These are phyloP conservation scores for Pentamera pediparva DNA, from an alignment of 53 echinoderm and acorn worm genomes.

Conservation along the genomic window DNA sequence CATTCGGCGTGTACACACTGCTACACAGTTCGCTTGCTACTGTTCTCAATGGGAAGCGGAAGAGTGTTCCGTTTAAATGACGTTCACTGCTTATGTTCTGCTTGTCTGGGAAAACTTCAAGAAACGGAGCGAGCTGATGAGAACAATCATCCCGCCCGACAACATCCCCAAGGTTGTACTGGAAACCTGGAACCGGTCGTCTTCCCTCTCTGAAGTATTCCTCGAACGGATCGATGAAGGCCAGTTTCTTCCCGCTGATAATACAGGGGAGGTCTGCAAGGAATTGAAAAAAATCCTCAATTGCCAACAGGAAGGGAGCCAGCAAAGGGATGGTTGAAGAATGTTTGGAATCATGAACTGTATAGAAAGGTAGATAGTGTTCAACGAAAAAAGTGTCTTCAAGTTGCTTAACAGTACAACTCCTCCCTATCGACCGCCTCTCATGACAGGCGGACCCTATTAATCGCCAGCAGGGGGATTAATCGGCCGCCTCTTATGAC, in stretches of 20 bases:
- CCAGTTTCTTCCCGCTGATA: neutral
- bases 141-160: neutral
- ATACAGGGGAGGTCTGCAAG: conserved; percentile 2
- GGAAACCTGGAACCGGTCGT: neutral
- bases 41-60: conserved; percentile 76
- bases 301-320: no score
- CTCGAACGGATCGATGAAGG: conserved; percentile 32
- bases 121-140: conserved; percentile 71
- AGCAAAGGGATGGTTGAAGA: no score
- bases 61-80: conserved; percentile 63
- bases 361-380: no score
- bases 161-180: conserved; percentile 16
- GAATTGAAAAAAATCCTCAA: no score
- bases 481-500: no score
- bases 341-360: no score
- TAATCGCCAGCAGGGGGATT: no score
- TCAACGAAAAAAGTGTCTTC: no score
- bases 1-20: conserved; percentile 40
- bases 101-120: conserved; percentile 11
- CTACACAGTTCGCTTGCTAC: conserved; percentile 39
- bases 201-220: neutral
- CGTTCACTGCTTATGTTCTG: neutral
- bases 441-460: no score
- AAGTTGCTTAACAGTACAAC: no score
- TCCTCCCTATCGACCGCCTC: no score